These are phyloP conservation scores for Thaleichthys pacificus DNA, from an alignment of 2,797 vertebrate genomes.

Conservation along the genomic window DNA sequence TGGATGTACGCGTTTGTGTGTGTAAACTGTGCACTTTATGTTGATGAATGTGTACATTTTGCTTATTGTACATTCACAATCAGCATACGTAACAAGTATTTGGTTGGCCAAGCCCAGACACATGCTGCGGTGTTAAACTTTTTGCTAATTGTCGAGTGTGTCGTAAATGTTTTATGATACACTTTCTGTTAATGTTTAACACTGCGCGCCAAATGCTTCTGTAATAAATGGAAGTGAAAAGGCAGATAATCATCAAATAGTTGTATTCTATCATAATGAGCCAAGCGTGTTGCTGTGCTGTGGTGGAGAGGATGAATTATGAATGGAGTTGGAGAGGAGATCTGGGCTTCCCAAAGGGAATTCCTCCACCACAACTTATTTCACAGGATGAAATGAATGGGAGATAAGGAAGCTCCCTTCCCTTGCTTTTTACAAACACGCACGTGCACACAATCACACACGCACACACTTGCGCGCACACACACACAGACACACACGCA, in stretches of 20 bases:
- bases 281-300: conserved; percentile 68
- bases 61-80: background rate
- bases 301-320: conserved; percentile 77
- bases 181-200: conserved; percentile 71
- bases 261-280: conserved; percentile 70
- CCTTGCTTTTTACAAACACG: background rate
- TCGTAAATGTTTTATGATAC: conserved; percentile 67
- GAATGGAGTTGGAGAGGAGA: conserved; percentile 70
- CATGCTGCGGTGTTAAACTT: conserved; percentile 39
- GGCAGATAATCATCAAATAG: conserved; percentile 74
- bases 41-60: too few species aligned
- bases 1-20: background rate
- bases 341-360: too few species aligned
- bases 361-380: too few species aligned
- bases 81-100: background rate
- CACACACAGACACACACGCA: conserved; percentile 12
- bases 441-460: background rate
- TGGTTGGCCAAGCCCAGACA: background rate
- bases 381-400: too few species aligned
- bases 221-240: conserved; percentile 73
- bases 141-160: conserved; percentile 62
- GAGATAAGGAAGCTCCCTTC: too few species aligned
- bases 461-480: background rate
- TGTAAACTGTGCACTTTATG: too few species aligned
- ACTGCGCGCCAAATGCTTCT: conserved; percentile 55